Percentiles rank a stretch among this genome's conserved stretches.
Conservation (phyloP, 2,113 vertebrate genomes). For the Nannobrachium achirus region DNA sequence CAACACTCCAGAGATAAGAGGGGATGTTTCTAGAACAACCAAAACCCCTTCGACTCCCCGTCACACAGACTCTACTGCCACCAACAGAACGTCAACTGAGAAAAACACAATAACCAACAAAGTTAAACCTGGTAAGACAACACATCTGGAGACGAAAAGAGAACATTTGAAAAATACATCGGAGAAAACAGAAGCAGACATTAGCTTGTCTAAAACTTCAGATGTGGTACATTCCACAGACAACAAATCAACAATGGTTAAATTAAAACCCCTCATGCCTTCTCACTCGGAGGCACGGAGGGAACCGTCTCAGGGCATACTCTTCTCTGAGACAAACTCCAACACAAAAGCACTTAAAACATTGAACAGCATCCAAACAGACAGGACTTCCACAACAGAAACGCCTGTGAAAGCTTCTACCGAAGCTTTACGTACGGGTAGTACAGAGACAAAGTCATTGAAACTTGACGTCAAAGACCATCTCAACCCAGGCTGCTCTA, state of each 20-base stretch:
- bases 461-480: no score
- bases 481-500: background rate
- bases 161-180: background rate
- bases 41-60: conserved; percentile 2
- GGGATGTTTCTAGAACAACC: conserved; percentile 12
- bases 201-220: background rate
- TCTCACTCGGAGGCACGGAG: conserved; percentile 6
- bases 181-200: background rate
- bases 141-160: background rate
- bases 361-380: conserved; percentile 11
- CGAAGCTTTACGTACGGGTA: no score
- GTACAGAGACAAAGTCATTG: conserved; percentile 11
- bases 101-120: background rate
- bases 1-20: conserved; percentile 1
- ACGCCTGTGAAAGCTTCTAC: no score
- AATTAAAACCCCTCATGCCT: background rate
- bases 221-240: background rate
- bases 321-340: no score
- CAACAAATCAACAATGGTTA: background rate
- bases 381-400: no score
- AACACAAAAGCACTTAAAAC: background rate
- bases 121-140: background rate
- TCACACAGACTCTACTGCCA: background rate
- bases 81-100: conserved; percentile 1
- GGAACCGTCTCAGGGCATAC: no score